phyloP scores from a whole-genome alignment of 2,888 invertebrate species.

The Arrhopalites spinosus region DNA sequence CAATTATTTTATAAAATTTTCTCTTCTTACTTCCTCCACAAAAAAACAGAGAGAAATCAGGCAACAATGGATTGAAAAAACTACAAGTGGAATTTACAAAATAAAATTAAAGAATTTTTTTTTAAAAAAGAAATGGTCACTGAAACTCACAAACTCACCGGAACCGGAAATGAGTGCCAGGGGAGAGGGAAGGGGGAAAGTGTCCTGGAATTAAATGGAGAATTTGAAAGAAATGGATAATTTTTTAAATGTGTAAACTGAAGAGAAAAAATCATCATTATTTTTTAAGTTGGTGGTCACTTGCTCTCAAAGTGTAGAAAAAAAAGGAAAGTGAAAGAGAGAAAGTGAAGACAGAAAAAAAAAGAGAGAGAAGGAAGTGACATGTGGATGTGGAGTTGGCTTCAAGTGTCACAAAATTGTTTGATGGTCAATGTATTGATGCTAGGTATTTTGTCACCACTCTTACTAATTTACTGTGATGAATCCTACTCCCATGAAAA shows the following conservation, averaged over 20 bases:
- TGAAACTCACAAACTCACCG: no score
- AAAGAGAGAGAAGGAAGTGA: background rate
- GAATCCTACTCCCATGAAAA: background rate
- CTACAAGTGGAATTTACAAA: background rate
- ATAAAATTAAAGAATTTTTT: background rate
- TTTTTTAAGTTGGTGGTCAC: no score
- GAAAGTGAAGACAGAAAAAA: no score
- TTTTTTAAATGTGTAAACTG: no score
- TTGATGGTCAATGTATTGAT: background rate
- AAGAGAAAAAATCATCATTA: no score
- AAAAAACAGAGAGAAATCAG: background rate
- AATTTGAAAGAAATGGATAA: no score
- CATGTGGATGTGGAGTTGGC: slow-evolving; percentile 3
- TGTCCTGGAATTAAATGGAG: no score
- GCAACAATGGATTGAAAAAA: background rate
- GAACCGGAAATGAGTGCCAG: no score
- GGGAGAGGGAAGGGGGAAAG: no score
- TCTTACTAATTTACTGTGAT: slow-evolving; percentile 24
- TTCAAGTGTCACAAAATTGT: no score
- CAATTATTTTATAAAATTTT: background rate
- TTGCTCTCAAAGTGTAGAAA: no score
- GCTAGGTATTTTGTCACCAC: slow-evolving; percentile 27
- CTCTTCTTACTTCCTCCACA: background rate
- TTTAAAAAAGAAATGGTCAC: no score
- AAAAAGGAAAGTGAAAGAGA: background rate